Evolutionary conservation across 2,888 invertebrate genomes (phyloP).

Genomic region (Nomada ferruginata): DNA sequence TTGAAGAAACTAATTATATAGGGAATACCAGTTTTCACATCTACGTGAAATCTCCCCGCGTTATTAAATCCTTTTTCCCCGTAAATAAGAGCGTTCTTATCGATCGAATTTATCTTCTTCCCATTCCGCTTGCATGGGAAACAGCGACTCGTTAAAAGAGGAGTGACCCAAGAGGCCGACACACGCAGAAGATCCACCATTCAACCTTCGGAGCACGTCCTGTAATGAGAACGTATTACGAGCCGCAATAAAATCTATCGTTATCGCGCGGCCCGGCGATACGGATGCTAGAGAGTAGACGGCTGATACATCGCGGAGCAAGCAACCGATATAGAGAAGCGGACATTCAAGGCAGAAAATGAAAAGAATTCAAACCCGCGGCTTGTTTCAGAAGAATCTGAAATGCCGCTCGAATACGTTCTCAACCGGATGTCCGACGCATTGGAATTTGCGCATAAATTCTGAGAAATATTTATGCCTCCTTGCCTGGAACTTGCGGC

Average conservation of each 20-base stretch:
- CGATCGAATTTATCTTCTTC: conserved; percentile 60
- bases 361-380: conserved; percentile 34
- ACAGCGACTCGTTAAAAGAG: conserved; percentile 50
- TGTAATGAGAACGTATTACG: conserved; percentile 57
- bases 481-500: too few relatives aligned
- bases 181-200: conserved; percentile 48
- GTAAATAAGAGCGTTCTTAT: conserved; percentile 39
- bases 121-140: conserved; percentile 53
- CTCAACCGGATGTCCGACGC: conserved; percentile 38
- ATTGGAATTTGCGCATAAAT: conserved; percentile 18
- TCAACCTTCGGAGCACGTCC: conserved; percentile 52
- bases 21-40: conserved; percentile 29
- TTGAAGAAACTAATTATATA: conserved; percentile 35
- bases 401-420: conserved; percentile 31
- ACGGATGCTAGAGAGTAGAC: conserved; percentile 17
- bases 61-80: conserved; percentile 51
- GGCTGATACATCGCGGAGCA: conserved; percentile 25
- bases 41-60: conserved; percentile 23
- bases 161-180: conserved; percentile 55
- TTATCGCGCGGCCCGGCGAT: conserved; percentile 48
- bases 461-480: not conserved
- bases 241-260: conserved; percentile 61
- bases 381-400: conserved; percentile 26
- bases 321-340: conserved; percentile 20
- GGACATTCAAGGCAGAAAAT: not conserved